These are phyloP conservation scores for Oscheius myriophilus DNA, from an alignment of 2,888 invertebrate species.

Conservation along the genomic window DNA sequence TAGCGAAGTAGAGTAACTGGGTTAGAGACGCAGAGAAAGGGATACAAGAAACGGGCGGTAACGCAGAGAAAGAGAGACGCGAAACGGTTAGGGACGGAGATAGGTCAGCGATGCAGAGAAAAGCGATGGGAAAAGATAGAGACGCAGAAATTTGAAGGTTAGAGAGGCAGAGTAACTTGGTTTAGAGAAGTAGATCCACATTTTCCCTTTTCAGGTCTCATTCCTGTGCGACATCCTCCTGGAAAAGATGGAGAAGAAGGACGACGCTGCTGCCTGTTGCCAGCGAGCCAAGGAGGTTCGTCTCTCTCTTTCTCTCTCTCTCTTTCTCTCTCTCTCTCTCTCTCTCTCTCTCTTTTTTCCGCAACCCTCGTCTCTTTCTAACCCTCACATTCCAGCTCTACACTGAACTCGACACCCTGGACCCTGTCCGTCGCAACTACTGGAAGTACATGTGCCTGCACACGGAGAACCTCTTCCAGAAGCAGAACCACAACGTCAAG, in stretches of 20 bases:
- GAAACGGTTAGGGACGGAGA: too few relatives aligned
- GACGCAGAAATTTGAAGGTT: too few relatives aligned
- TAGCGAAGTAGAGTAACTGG: too few relatives aligned
- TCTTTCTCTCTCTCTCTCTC: too few relatives aligned
- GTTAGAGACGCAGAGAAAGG: too few relatives aligned
- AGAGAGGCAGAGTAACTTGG: not conserved
- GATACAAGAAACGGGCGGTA: too few relatives aligned
- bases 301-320: not conserved
- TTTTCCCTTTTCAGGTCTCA: conserved; percentile 30
- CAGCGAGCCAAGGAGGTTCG: conserved; percentile 48
- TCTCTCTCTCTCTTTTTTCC: too few relatives aligned
- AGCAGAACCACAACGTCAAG: conserved; percentile 3
- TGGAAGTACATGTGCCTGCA: conserved; percentile 55
- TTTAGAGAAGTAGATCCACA: not conserved
- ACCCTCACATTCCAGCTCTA: conserved; percentile 46
- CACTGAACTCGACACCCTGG: conserved; percentile 51
- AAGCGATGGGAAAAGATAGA: too few relatives aligned
- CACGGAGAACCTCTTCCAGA: conserved; percentile 39
- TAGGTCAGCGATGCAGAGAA: too few relatives aligned
- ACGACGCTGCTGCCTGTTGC: conserved; percentile 39
- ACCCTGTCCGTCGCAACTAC: conserved; percentile 64
- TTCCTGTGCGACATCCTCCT: conserved; percentile 59
- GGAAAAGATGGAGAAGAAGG: conserved; percentile 55
- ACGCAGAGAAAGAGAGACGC: too few relatives aligned
- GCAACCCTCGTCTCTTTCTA: too few relatives aligned